Percentiles rank a stretch among this genome's conserved stretches.
These are phyloP conservation scores for Myotis daubentonii DNA, from an alignment of 2,797 vertebrate genomes.

Conservation along the genomic window DNA sequence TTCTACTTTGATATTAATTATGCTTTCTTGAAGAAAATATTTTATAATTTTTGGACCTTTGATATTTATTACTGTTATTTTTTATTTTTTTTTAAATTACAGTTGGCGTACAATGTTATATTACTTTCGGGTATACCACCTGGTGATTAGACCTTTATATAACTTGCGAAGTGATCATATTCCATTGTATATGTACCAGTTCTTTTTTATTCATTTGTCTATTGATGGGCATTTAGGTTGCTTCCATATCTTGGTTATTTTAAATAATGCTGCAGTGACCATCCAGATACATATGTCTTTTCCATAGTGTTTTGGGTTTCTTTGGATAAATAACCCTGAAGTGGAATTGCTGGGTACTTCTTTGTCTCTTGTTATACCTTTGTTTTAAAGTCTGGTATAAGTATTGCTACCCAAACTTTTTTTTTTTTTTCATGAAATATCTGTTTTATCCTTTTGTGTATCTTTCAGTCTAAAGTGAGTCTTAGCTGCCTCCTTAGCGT, in stretches of 20 bases:
- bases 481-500: not conserved
- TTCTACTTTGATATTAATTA: not conserved
- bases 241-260: not conserved
- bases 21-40: slow-evolving; percentile 49
- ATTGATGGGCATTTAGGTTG: not conserved
- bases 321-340: not conserved
- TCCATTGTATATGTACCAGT: not conserved
- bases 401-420: not conserved
- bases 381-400: not conserved
- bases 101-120: not conserved
- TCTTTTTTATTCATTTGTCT: not conserved
- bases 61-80: not conserved
- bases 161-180: not conserved
- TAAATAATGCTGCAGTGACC: not conserved
- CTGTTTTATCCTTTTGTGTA: not conserved
- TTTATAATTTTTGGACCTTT: not conserved
- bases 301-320: not conserved
- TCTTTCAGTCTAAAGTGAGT: not conserved
- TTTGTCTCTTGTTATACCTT: not conserved
- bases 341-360: not conserved
- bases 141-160: not conserved
- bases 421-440: not conserved
- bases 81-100: not conserved
- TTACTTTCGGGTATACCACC: not conserved
- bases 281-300: not conserved